Conservation (phyloP, 2,797 vertebrate genomes). For the Huso huso region DNA sequence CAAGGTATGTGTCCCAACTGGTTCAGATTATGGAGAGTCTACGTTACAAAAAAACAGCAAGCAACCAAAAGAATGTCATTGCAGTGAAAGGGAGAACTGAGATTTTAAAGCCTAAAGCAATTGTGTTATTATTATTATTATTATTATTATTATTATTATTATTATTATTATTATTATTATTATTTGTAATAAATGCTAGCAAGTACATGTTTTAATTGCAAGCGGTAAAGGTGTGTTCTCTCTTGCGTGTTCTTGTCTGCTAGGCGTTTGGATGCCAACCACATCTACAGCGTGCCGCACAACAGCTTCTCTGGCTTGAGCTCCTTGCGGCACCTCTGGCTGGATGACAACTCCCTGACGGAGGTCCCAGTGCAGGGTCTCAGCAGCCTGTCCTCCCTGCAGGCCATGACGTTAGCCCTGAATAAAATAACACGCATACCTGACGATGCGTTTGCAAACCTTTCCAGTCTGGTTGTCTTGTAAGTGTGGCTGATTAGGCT, state of each 20-base stretch:
- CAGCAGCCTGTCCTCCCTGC: constrained; percentile 67
- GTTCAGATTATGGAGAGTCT: too few relatives aligned
- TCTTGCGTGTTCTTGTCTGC: constrained; percentile 10
- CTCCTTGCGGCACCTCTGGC: constrained; percentile 81
- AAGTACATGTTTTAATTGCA: too few relatives aligned
- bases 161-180: too few relatives aligned
- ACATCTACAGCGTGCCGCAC: constrained; percentile 70
- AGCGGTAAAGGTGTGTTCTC: too few relatives aligned
- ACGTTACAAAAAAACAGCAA: too few relatives aligned
- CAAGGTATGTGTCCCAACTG: too few relatives aligned
- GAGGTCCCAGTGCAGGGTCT: constrained; percentile 76
- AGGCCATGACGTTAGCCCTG: constrained; percentile 86
- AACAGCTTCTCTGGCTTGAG: constrained; percentile 73
- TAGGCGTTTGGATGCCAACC: constrained; percentile 86
- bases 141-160: too few relatives aligned
- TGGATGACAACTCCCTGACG: constrained; percentile 80
- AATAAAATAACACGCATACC: constrained; percentile 82
- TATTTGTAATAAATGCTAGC: too few relatives aligned
- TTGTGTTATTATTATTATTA: too few relatives aligned
- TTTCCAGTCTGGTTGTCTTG: constrained; percentile 85
- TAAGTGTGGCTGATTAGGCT: constrained; percentile 51
- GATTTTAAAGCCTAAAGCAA: too few relatives aligned
- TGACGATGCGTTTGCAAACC: constrained; percentile 76
- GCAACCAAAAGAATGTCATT: too few relatives aligned
- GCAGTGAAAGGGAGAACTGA: too few relatives aligned